These are phyloP conservation scores for Tringa solitaria DNA, from an alignment of 2,113 vertebrate genomes.

Conservation along the genomic window DNA sequence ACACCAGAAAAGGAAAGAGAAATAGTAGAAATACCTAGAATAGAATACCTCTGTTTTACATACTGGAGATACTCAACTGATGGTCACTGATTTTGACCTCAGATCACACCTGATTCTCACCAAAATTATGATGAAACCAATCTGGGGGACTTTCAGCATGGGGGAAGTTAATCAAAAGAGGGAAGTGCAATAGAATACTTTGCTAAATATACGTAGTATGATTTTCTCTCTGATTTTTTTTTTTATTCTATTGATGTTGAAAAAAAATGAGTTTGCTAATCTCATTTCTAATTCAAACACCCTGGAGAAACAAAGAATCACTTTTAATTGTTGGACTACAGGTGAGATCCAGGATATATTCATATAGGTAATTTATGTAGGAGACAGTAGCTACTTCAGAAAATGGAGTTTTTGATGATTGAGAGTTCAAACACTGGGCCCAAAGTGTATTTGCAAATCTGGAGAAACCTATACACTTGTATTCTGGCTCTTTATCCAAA, in stretches of 20 bases:
- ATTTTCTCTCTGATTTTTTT: not conserved
- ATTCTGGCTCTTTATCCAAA: not conserved
- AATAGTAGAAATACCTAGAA: not conserved
- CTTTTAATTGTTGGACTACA: not conserved
- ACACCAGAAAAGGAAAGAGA: not conserved
- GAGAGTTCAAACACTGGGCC: not conserved
- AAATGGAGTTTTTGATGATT: not conserved
- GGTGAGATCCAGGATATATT: not conserved
- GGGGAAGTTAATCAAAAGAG: not conserved
- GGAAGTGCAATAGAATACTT: not conserved
- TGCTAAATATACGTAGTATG: not conserved
- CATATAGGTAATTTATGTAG: not conserved
- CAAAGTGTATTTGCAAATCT: not conserved
- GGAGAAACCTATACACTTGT: not conserved
- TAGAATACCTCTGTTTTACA: not conserved
- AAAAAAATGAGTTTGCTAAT: not conserved
- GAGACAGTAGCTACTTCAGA: not conserved
- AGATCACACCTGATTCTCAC: not conserved
- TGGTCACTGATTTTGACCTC: not conserved
- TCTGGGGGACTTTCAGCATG: accelerated
- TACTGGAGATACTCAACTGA: not conserved
- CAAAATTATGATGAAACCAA: not conserved
- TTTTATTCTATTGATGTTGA: not conserved
- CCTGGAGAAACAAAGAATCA: not conserved
- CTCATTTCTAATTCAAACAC: not conserved